Evolutionary conservation across 2,888 invertebrate genomes (phyloP).

Genomic region (Calameuta pallipes): DNA sequence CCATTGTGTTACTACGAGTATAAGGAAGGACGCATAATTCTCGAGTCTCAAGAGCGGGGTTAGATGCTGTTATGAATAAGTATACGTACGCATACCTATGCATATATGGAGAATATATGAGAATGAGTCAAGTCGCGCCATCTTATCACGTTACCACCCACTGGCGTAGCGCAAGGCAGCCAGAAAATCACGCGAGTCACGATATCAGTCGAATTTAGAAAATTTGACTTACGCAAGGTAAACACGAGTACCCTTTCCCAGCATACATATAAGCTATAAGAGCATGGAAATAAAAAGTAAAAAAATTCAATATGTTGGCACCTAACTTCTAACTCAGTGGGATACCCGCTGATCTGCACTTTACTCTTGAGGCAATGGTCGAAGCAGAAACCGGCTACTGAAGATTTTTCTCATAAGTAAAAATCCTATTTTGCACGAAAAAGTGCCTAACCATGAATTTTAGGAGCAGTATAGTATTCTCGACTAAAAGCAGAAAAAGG

Average conservation of each 20-base stretch:
- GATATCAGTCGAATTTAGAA: background rate
- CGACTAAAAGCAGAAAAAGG: background rate
- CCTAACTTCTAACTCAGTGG: background rate
- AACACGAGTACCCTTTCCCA: background rate
- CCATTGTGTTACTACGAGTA: slow-evolving; percentile 16
- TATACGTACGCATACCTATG: background rate
- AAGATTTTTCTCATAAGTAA: background rate
- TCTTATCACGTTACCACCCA: background rate
- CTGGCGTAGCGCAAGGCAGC: background rate
- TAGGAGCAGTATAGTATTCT: background rate
- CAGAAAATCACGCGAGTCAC: background rate
- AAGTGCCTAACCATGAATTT: background rate
- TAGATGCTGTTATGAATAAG: background rate
- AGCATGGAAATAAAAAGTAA: background rate
- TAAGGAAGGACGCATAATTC: background rate
- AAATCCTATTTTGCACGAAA: background rate
- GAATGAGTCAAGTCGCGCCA: background rate
- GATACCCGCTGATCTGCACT: background rate
- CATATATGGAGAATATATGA: background rate
- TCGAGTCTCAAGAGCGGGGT: background rate
- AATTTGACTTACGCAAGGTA: background rate
- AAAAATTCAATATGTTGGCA: background rate
- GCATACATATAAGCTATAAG: background rate
- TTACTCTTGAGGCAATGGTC: background rate
- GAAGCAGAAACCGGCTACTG: background rate